These are phyloP conservation scores for Halictus quadricinctus DNA, from an alignment of 2,888 invertebrate genomes.

Conservation along the genomic window DNA sequence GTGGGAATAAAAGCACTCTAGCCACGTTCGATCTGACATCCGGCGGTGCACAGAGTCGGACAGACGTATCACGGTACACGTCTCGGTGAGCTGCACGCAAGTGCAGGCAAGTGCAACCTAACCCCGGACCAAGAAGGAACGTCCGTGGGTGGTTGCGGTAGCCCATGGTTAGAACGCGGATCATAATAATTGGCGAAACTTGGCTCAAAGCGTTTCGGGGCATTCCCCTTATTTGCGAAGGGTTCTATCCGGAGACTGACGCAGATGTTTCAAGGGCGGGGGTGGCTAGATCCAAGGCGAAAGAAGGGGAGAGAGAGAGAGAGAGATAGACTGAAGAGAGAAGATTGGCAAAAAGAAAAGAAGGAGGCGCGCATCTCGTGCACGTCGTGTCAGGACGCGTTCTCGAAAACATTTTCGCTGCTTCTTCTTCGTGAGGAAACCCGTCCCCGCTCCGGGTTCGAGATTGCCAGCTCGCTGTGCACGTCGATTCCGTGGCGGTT, in stretches of 20 bases:
- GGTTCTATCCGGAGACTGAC: constrained; percentile 62
- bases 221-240: constrained; percentile 67
- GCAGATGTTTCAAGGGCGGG: constrained; percentile 30
- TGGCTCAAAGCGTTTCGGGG: constrained; percentile 66
- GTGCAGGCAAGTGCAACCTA: constrained; percentile 31
- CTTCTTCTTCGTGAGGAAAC: constrained; percentile 48
- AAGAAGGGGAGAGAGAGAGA: constrained; percentile 1
- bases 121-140: constrained; percentile 10
- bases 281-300: background rate
- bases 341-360: constrained; percentile 16
- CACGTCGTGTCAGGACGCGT: constrained; percentile 69
- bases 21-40: constrained; percentile 23
- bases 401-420: constrained; percentile 47
- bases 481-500: constrained; percentile 51
- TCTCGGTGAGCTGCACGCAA: constrained; percentile 54
- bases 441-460: background rate
- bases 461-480: background rate
- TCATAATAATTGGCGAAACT: constrained; percentile 76
- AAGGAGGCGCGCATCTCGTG: constrained; percentile 44
- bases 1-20: background rate
- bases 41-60: constrained; percentile 1
- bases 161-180: constrained; percentile 63
- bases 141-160: constrained; percentile 56
- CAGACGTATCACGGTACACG: constrained; percentile 17
- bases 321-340: background rate